These are phyloP conservation scores for Istiophorus platypterus DNA, from an alignment of 2,113 vertebrate species.

Conservation along the genomic window DNA sequence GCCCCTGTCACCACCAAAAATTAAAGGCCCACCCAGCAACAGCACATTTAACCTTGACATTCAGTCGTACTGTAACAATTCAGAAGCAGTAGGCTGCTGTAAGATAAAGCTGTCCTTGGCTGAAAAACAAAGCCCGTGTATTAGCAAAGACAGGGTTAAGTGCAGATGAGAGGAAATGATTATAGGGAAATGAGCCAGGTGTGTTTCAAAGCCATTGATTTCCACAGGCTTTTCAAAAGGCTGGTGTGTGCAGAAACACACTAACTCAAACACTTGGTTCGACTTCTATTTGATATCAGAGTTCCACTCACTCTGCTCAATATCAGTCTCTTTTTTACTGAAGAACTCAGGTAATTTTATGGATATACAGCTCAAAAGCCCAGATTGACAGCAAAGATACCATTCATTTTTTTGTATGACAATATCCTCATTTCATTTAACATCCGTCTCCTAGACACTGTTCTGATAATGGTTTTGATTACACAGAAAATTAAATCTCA, in stretches of 20 bases:
- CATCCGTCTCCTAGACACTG: constrained; percentile 27
- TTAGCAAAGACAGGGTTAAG: constrained; percentile 23
- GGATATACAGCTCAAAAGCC: neutral
- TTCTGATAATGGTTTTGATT: constrained; percentile 35
- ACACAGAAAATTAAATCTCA: constrained; percentile 37
- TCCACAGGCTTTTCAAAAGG: constrained; percentile 27
- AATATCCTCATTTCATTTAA: constrained; percentile 8
- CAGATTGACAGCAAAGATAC: constrained; percentile 12
- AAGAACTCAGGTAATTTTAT: constrained; percentile 19
- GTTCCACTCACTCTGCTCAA: neutral
- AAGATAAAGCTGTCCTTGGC: constrained; percentile 10
- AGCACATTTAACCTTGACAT: neutral
- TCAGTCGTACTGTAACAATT: neutral
- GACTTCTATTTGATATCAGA: constrained; percentile 46
- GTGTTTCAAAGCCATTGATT: constrained; percentile 57
- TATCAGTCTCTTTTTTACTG: neutral
- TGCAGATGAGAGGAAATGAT: constrained; percentile 58
- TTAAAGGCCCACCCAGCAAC: neutral
- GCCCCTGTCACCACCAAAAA: constrained; percentile 3
- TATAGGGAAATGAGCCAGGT: constrained; percentile 31
- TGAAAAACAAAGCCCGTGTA: constrained; percentile 15
- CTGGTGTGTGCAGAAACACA: constrained; percentile 24
- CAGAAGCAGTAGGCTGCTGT: neutral
- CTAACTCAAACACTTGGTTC: constrained; percentile 9
- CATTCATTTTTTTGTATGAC: constrained; percentile 27